phyloP scores from a whole-genome alignment of 2,888 invertebrate species.

The Eilema depressum region DNA sequence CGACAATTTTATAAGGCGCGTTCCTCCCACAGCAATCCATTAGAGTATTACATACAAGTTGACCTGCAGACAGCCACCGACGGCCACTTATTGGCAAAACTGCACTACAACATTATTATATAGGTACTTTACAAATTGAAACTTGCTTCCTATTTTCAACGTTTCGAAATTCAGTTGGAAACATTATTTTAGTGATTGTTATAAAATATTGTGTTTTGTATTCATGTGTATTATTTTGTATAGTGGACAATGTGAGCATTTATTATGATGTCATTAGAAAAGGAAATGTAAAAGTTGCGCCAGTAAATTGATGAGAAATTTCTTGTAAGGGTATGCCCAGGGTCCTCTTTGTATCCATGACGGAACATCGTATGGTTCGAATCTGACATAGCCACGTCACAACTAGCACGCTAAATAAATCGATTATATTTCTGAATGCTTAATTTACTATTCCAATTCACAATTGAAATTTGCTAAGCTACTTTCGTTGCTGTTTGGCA shows the following conservation, averaged over 20 bases:
- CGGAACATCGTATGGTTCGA: too few species aligned
- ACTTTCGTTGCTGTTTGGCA: conserved; percentile 1
- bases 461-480: neutral
- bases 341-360: too few species aligned
- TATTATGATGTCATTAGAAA: too few species aligned
- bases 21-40: conserved; percentile 35
- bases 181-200: neutral
- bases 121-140: conserved; percentile 30
- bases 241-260: too few species aligned
- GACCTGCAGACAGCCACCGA: conserved; percentile 17
- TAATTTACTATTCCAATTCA: neutral
- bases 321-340: too few species aligned
- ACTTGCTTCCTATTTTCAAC: conserved; percentile 17
- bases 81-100: conserved; percentile 25
- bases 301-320: too few species aligned
- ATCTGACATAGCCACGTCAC: too few species aligned
- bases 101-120: conserved; percentile 19
- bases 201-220: neutral
- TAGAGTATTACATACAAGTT: conserved; percentile 36
- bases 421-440: neutral
- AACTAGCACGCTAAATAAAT: too few species aligned
- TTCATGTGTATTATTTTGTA: neutral
- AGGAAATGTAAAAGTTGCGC: too few species aligned
- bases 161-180: neutral
- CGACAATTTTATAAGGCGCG: conserved; percentile 14